Conservation (phyloP, 1,140 invertebrate species). For the Hylyphantes graminicola region DNA sequence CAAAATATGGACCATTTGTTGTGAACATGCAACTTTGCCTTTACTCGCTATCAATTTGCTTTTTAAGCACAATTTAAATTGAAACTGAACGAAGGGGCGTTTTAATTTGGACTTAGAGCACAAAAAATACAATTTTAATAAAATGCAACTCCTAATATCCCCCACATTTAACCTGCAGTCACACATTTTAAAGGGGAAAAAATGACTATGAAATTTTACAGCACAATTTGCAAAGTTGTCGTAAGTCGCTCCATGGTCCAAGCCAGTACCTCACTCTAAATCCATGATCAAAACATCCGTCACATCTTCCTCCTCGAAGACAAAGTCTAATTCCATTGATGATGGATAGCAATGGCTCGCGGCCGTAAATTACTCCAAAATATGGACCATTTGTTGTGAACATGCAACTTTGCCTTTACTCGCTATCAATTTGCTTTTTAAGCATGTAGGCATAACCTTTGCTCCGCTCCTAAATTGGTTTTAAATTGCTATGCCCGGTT, state of each 20-base stretch:
- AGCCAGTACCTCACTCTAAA: neutral
- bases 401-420: conserved; percentile 45
- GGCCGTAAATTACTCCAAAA: conserved; percentile 44
- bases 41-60: conserved; percentile 51
- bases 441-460: conserved; percentile 54
- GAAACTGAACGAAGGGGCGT: too few species aligned
- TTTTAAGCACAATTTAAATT: too few species aligned
- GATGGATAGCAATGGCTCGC: conserved; percentile 17
- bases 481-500: conserved; percentile 52
- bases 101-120: too few species aligned
- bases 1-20: conserved; percentile 47
- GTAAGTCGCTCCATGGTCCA: too few species aligned
- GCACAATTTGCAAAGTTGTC: too few species aligned
- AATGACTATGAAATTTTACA: too few species aligned
- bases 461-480: conserved; percentile 52
- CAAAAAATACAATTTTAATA: too few species aligned
- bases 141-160: too few species aligned
- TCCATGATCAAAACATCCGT: conserved; percentile 1
- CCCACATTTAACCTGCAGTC: too few species aligned
- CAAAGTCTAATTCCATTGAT: conserved; percentile 34
- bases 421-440: conserved; percentile 55
- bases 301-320: conserved; percentile 1
- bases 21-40: conserved; percentile 50
- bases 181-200: too few species aligned
- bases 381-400: conserved; percentile 44